Evolutionary conservation across 92 coral and sea anemone genomes (phyloP), one percentile per base, ranked within the genome.

Genomic region (Palythoa grandiflora): DNA sequence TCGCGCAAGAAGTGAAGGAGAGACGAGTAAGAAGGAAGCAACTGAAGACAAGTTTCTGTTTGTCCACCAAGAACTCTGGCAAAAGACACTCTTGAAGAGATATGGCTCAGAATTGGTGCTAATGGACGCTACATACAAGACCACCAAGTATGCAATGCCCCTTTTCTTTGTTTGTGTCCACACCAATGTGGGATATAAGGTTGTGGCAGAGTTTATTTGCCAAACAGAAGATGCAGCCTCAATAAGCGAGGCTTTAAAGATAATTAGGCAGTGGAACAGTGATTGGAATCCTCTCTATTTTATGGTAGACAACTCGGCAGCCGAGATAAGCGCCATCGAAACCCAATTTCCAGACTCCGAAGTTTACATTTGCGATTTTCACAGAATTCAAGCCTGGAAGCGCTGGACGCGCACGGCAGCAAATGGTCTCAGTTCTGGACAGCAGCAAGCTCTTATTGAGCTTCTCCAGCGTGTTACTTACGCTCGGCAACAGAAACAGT

Each of bases 31-130:
- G 39, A 86, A 86, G 53, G 87, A 77, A 36, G 60, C 71, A 5
- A 6, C 52, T 37, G 35, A 28, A 54, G 38, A 77, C 47, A 89
- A 87, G 89, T 90, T 93, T 52, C 83, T 93, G 73, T 89, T 89
- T 38, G 87, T 93, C 17, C 95, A 93, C 60, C 92, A 93, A 60
- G 91, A 84, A 59, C 57, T 68, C 48, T 92, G 89, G 93, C 95
- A 92, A 51, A 84, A 78, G 84, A 35, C 79, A 28, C 88, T 89
- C 37, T 63, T 87, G 28, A 44, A 37, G 19, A 75, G 91, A 59
- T 90, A 87, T 87, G 90, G 91, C 15, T 35, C 52, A 14, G 93
- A 90, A 36, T 89, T 90, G 40, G 86, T 84, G 44, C 83, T 93
- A 2, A 78, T 90, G 88, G 91, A 93, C 84, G 93, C 89, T 15